Evolutionary conservation across 2,888 invertebrate genomes (phyloP).

Genomic region (Balanococcus diminutus): DNA sequence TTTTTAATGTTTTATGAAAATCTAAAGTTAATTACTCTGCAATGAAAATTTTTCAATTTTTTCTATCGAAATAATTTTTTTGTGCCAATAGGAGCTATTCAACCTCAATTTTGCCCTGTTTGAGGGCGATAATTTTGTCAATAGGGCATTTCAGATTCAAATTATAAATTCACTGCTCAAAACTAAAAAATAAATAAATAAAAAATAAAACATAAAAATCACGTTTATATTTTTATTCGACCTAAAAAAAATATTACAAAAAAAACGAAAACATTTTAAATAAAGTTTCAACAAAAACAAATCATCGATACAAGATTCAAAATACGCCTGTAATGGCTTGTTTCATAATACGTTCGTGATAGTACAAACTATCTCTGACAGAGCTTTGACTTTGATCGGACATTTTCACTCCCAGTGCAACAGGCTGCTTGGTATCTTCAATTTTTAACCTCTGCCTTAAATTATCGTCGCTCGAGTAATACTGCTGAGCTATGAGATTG

Average conservation of each 20-base stretch:
- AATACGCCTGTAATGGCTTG: conserved; percentile 49
- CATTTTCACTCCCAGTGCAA: not conserved
- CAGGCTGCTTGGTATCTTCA: not conserved
- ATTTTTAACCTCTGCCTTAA: not conserved
- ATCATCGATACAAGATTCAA: not conserved
- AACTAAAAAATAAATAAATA: too few species aligned
- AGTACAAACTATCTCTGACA: not conserved
- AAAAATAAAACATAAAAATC: not conserved
- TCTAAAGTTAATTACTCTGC: too few species aligned
- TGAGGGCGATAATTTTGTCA: too few species aligned
- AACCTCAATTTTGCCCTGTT: too few species aligned
- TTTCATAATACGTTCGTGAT: conserved; percentile 45
- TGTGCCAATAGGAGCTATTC: too few species aligned
- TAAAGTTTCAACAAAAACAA: not conserved
- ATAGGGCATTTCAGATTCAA: too few species aligned
- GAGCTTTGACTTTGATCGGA: not conserved
- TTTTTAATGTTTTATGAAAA: too few species aligned
- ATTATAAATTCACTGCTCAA: too few species aligned
- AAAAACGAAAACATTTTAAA: not conserved
- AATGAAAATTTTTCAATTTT: too few species aligned
- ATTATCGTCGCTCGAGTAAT: not conserved
- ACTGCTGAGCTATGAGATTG: not conserved
- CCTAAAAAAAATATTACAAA: not conserved
- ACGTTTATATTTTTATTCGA: not conserved
- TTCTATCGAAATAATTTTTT: too few species aligned